Conservation (phyloP, 2,888 invertebrate genomes). For the Terebella lapidaria region DNA sequence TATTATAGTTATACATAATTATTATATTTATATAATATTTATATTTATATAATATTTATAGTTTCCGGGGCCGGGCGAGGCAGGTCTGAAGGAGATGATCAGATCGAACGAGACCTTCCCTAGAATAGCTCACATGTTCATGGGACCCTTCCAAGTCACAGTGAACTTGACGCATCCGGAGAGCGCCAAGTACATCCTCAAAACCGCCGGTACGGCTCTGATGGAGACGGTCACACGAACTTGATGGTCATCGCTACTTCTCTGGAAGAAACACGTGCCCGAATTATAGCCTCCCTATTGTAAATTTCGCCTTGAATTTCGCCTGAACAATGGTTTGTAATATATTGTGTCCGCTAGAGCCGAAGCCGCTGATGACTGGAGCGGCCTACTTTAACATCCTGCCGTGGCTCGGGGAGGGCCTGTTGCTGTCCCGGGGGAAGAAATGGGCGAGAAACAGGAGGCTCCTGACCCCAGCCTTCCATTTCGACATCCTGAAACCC, state of each 20-base stretch:
- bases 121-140: neutral
- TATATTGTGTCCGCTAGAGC: constrained; percentile 11
- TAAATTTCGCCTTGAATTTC: too few relatives aligned
- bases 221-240: too few relatives aligned
- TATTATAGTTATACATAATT: too few relatives aligned
- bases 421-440: constrained; percentile 23
- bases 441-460: constrained; percentile 27
- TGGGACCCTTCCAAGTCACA: neutral
- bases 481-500: constrained; percentile 28
- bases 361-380: constrained; percentile 13
- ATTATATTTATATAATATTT: too few relatives aligned
- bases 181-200: neutral
- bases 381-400: constrained; percentile 2
- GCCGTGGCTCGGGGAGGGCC: constrained; percentile 27
- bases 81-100: neutral
- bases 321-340: neutral
- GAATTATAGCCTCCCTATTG: too few relatives aligned
- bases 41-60: too few relatives aligned
- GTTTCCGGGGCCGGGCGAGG: neutral
- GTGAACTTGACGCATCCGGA: neutral
- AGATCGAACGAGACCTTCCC: neutral
- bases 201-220: neutral
- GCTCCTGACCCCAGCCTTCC: constrained; percentile 29
- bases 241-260: too few relatives aligned
- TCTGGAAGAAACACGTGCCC: too few relatives aligned